phyloP scores from a whole-genome alignment of 2,113 vertebrate genomes.

The Zapus hudsonius region DNA sequence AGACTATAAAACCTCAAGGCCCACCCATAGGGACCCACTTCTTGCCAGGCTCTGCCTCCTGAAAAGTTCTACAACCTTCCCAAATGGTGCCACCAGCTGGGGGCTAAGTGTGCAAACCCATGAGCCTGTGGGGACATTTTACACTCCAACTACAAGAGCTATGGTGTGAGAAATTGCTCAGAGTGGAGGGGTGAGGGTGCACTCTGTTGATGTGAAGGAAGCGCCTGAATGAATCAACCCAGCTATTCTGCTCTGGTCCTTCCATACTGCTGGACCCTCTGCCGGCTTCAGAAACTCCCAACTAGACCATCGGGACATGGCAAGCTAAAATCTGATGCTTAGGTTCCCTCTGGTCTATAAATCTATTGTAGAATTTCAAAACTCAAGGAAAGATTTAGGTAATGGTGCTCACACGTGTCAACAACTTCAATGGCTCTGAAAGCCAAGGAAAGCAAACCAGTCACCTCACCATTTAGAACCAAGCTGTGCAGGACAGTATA shows the following conservation, averaged over 20 bases:
- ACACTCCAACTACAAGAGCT: too few relatives aligned
- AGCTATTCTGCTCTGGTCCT: background rate
- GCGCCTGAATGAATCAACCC: background rate
- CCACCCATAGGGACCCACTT: too few relatives aligned
- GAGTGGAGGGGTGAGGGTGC: background rate
- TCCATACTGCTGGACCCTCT: background rate
- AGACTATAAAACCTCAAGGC: too few relatives aligned
- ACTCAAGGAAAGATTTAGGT: background rate
- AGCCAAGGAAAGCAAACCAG: background rate
- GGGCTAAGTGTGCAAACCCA: too few relatives aligned
- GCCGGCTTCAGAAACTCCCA: background rate
- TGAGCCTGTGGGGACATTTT: too few relatives aligned
- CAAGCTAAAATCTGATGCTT: background rate
- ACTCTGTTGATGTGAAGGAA: background rate
- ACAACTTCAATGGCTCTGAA: conserved; percentile 8
- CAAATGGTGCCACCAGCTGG: too few relatives aligned
- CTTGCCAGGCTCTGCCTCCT: too few relatives aligned
- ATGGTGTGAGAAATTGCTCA: background rate
- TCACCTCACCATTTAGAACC: background rate
- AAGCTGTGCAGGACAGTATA: background rate
- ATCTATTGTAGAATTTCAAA: background rate
- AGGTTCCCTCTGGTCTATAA: background rate
- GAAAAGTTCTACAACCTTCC: too few relatives aligned
- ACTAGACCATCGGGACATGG: background rate
- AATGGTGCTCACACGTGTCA: background rate